Base-by-base conservation (phyloP, 2,113 vertebrate genomes). In the Pterocles gutturalis region DNA sequence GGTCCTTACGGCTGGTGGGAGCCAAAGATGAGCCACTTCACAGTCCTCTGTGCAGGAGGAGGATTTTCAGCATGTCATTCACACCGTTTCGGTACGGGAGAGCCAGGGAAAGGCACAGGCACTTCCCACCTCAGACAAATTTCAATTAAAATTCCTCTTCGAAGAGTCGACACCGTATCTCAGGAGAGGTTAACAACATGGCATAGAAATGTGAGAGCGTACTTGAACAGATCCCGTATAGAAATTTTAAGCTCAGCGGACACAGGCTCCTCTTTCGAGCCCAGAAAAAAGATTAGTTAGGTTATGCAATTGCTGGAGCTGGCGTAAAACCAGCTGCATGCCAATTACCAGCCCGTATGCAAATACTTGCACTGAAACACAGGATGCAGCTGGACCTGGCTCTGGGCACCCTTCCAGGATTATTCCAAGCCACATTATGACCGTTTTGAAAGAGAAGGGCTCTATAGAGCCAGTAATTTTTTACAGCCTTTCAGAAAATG, bases 271-370 rank as follows among this genome's bases (percentile, higher is more conserved):
- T 89, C 71, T 96, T 96, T 57, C 0, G 20, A 92, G 83, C 89
- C 83, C 83, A 82, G 86, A 65, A 75, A 58, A 75, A 76, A 83
- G 84, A 94, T 92, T 54, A 87, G 89, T 45, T 89, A 62, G 65
- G 90, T 97, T 95, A 96, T 95, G 91, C 94, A 93, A 89, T 92
- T 95, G 85, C 92, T 87, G 83, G 66, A 96, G 89, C 89, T 95
- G 94, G 92, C 94, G 65, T 75, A 36, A 94, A 88, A 90, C 88
- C 90, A 94, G 90, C 83, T 97, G 89, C 90, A 76, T 93, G 90
- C 83, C 94, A 96, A 71, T 89, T 95, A 93, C 67, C 36, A 89
- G 77, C 65, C 67, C 7, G 2, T 82, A 83, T 95, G 94, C 90
- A 93, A 95, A 96, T 93, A n/a, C 86, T 94, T 87, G 60, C 90